Evolutionary conservation across 1,140 invertebrate species (phyloP).

Genomic region (Ostrea edulis): DNA sequence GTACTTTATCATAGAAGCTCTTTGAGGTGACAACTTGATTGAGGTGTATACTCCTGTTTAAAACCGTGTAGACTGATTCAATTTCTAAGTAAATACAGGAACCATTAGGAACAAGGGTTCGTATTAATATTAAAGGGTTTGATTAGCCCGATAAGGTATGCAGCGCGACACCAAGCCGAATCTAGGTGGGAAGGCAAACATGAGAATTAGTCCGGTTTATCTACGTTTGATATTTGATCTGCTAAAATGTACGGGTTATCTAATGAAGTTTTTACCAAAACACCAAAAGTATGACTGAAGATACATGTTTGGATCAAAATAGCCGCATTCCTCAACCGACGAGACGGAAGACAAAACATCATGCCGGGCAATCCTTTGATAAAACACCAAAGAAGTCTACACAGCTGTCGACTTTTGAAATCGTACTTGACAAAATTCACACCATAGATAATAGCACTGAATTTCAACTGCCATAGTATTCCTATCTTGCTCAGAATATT

Average conservation of each 20-base stretch:
- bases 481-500: neutral
- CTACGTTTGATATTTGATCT: conserved; percentile 41
- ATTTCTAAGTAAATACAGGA: conserved; percentile 45
- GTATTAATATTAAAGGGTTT: conserved; percentile 46
- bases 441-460: neutral
- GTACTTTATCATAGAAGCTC: conserved; percentile 40
- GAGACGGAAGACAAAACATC: conserved; percentile 17
- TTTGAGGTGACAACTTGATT: conserved; percentile 47
- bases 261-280: conserved; percentile 47
- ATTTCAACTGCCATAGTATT: neutral
- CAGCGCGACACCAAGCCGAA: conserved; percentile 24
- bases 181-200: conserved; percentile 48
- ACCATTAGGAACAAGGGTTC: conserved; percentile 48
- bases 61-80: conserved; percentile 40
- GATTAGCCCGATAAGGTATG: conserved; percentile 46
- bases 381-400: neutral
- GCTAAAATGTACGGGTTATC: conserved; percentile 40
- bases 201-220: conserved; percentile 43
- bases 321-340: conserved; percentile 27
- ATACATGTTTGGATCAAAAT: conserved; percentile 36
- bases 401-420: conserved; percentile 31
- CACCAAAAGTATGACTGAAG: conserved; percentile 31
- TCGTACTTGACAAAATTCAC: conserved; percentile 30
- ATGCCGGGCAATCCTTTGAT: conserved; percentile 18
- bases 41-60: conserved; percentile 41